A percentile compares a stretch with the other conserved stretches of the same genome.
Conservation (phyloP, 1,140 invertebrate species). For the Ganaspis sp. region DNA sequence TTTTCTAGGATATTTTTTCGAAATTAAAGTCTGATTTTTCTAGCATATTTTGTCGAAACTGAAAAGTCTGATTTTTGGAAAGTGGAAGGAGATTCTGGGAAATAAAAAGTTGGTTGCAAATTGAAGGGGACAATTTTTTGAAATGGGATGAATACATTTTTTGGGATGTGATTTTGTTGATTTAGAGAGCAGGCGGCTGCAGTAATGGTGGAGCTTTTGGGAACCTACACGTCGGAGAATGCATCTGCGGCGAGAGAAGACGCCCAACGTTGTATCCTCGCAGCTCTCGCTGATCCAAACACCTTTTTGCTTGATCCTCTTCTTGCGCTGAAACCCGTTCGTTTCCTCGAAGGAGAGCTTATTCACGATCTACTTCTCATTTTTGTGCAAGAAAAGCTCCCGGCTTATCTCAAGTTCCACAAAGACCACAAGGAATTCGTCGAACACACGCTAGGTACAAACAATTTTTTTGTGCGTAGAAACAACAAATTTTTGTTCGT, state of each 20-base stretch:
- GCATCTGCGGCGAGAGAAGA: conserved; percentile 97
- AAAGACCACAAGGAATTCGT: conserved; percentile 96
- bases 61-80: too few relatives aligned
- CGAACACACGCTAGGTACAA: conserved; percentile 84
- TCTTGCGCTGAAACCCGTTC: conserved; percentile 93
- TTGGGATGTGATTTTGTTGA: conserved; percentile 50
- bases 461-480: too few relatives aligned
- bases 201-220: conserved; percentile 96
- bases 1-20: too few relatives aligned
- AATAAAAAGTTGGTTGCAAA: too few relatives aligned
- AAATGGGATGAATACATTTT: conserved; percentile 16
- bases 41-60: too few relatives aligned
- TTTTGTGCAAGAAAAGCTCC: conserved; percentile 95
- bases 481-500: too few relatives aligned
- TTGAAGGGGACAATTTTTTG: too few relatives aligned
- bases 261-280: conserved; percentile 96
- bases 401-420: conserved; percentile 94
- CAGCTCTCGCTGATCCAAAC: conserved; percentile 94
- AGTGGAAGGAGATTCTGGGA: too few relatives aligned
- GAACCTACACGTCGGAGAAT: conserved; percentile 97
- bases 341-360: conserved; percentile 95
- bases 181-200: conserved; percentile 92
- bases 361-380: conserved; percentile 97
- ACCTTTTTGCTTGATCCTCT: conserved; percentile 97
- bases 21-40: too few relatives aligned